These are phyloP conservation scores for Eudemis profundana DNA, from an alignment of 2,888 invertebrate genomes.

Conservation along the genomic window DNA sequence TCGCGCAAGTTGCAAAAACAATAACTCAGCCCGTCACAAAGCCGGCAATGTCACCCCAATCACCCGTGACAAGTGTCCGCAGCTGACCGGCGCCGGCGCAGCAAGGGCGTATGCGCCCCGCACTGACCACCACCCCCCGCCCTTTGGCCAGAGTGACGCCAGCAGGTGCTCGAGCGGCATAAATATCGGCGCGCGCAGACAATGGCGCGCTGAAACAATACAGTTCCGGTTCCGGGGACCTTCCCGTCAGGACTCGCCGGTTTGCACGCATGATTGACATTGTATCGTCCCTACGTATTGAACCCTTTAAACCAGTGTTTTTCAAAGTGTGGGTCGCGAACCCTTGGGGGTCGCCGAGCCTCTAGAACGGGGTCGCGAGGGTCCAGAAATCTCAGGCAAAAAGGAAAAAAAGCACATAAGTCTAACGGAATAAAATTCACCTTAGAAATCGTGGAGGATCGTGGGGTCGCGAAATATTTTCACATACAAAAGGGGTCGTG, in stretches of 20 bases:
- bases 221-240: slow-evolving; percentile 24
- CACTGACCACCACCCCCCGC: slow-evolving; percentile 2
- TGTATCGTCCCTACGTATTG: too few relatives aligned
- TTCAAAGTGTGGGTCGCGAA: too few relatives aligned
- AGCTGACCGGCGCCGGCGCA: slow-evolving; percentile 13
- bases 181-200: slow-evolving; percentile 24
- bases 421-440: too few relatives aligned
- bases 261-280: not conserved
- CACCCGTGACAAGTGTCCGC: slow-evolving; percentile 10
- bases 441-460: too few relatives aligned
- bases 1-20: slow-evolving; percentile 7
- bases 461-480: too few relatives aligned
- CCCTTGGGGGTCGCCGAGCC: too few relatives aligned
- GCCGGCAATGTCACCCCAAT: slow-evolving; percentile 22
- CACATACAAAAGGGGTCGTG: too few relatives aligned
- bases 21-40: not conserved
- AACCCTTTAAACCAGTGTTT: too few relatives aligned
- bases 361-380: too few relatives aligned
- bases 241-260: slow-evolving; percentile 8
- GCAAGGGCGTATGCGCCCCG: not conserved
- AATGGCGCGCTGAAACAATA: slow-evolving; percentile 23
- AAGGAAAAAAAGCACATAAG: too few relatives aligned
- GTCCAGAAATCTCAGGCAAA: too few relatives aligned
- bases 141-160: not conserved
- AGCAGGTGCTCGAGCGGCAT: slow-evolving; percentile 34